Evolutionary conservation across 2,113 vertebrate species (phyloP).

Genomic region (Rhodinocichla rosea): DNA sequence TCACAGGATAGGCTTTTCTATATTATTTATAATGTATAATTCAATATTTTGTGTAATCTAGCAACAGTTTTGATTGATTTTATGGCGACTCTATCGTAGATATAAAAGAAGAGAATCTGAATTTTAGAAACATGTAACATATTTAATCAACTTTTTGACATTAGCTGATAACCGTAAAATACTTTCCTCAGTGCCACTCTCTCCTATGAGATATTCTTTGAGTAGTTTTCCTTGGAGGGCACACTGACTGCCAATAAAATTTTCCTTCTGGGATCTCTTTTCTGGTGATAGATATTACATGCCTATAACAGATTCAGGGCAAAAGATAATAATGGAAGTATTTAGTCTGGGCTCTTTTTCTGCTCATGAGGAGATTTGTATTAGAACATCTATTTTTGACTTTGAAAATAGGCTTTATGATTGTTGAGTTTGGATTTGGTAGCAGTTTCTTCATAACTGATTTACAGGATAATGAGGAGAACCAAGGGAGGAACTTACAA

Average conservation of each 20-base stretch:
- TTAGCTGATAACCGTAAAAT: not conserved
- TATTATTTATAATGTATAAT: not conserved
- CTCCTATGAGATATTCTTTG: not conserved
- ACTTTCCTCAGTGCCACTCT: not conserved
- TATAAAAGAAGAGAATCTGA: not conserved
- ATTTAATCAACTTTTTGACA: not conserved
- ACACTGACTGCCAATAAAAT: not conserved
- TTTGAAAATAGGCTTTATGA: not conserved
- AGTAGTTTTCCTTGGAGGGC: not conserved
- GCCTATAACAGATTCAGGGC: not conserved
- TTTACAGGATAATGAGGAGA: not conserved
- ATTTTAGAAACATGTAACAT: not conserved
- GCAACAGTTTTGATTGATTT: not conserved
- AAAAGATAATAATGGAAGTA: not conserved
- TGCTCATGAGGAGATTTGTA: not conserved
- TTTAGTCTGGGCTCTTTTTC: not conserved
- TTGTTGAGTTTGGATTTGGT: not conserved
- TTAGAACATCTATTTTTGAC: not conserved
- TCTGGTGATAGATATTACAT: not conserved
- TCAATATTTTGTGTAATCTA: not conserved
- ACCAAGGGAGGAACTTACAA: not conserved
- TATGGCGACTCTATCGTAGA: not conserved
- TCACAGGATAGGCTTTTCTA: not conserved
- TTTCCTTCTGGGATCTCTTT: not conserved
- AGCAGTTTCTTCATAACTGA: not conserved